A percentile compares a stretch with the other conserved stretches of the same genome.
Evolutionary conservation across 1,140 invertebrate genomes (phyloP).

Genomic region (Daktulosphaira vitifoliae): DNA sequence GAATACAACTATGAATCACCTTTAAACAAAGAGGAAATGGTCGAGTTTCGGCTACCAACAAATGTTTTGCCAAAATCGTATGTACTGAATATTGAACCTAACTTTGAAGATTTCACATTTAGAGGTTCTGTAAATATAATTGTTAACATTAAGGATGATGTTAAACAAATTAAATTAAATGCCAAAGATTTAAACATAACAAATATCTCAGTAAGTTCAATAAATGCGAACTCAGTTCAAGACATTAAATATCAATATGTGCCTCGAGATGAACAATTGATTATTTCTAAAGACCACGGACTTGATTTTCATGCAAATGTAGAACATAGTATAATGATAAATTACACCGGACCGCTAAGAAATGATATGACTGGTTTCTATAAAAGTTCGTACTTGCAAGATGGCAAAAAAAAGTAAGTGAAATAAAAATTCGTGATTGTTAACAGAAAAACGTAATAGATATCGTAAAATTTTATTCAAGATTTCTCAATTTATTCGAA

Average conservation of each 20-base stretch:
- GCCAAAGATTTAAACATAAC: background rate
- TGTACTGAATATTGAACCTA: background rate
- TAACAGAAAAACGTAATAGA: too few species aligned
- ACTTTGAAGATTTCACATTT: conserved; percentile 14
- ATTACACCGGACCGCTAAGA: conserved; percentile 13
- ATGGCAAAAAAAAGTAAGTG: conserved; percentile 19
- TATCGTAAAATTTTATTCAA: too few species aligned
- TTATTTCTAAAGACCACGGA: background rate
- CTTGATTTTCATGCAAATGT: background rate
- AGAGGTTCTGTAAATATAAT: background rate
- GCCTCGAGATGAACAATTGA: background rate
- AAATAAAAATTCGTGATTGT: too few species aligned
- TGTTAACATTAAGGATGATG: background rate
- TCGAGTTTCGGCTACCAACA: conserved; percentile 8
- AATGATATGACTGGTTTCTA: conserved; percentile 35
- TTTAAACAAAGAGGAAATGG: background rate
- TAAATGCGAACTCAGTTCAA: background rate
- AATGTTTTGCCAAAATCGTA: background rate
- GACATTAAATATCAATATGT: background rate
- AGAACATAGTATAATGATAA: background rate
- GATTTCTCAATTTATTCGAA: too few species aligned
- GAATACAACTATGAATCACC: background rate
- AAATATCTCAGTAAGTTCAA: background rate
- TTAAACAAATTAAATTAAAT: background rate
- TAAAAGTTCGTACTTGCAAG: conserved; percentile 24